phyloP scores from a whole-genome alignment of 2,797 vertebrate species.

The Manis pentadactyla region DNA sequence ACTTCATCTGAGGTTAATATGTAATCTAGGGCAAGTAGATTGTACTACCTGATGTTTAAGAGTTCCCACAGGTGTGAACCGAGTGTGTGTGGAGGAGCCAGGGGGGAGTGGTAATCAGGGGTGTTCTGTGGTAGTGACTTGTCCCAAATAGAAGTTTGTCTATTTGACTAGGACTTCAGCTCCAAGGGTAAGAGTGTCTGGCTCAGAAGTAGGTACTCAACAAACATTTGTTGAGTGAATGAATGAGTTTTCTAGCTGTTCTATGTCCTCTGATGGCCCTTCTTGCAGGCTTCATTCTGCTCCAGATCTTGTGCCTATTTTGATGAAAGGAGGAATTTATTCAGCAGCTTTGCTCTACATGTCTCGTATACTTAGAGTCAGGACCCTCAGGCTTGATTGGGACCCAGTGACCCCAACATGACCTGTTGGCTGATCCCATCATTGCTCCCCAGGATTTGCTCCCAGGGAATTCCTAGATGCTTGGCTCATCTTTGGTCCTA shows the following conservation, averaged over 20 bases:
- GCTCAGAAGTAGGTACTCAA: not conserved
- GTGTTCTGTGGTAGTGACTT: not conserved
- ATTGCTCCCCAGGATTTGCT: not conserved
- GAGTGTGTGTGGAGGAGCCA: not conserved
- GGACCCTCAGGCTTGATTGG: not conserved
- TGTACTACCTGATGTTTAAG: not conserved
- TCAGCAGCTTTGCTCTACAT: not conserved
- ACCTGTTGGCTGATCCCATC: not conserved
- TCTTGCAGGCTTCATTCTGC: not conserved
- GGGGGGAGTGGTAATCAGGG: not conserved
- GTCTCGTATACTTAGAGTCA: not conserved
- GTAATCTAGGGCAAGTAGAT: not conserved
- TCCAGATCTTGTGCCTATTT: not conserved
- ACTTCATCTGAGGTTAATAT: slow-evolving; percentile 63
- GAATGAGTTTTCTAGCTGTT: not conserved
- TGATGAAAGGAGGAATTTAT: not conserved
- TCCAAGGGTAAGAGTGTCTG: not conserved
- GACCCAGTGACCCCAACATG: not conserved
- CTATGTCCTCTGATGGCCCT: not conserved
- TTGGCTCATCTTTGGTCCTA: not conserved
- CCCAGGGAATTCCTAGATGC: not conserved
- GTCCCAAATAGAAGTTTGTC: not conserved
- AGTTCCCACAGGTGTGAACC: not conserved
- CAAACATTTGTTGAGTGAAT: not conserved
- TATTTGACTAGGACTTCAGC: not conserved